Conservation (phyloP, 1,140 invertebrate genomes). For the Diorhabda carinulata region DNA sequence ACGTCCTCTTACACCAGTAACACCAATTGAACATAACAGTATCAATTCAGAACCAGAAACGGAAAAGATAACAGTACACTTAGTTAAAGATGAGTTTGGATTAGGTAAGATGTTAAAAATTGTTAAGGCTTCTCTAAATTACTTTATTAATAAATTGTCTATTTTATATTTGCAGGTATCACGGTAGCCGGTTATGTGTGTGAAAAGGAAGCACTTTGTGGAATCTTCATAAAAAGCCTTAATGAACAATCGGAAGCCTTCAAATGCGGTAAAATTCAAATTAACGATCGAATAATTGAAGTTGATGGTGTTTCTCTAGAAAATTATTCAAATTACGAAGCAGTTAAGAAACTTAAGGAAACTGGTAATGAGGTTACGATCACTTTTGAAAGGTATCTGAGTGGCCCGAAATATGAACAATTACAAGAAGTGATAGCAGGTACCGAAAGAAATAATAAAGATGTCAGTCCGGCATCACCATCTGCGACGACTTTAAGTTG, state of each 20-base stretch:
- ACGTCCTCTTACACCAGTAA: constrained; percentile 25
- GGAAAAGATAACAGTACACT: constrained; percentile 58
- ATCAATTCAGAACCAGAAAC: constrained; percentile 40
- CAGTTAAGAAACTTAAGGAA: constrained; percentile 78
- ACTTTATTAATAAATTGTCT: not conserved
- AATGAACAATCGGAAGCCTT: constrained; percentile 88
- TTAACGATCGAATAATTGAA: constrained; percentile 90
- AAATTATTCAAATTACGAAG: constrained; percentile 85
- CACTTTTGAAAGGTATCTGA: constrained; percentile 78
- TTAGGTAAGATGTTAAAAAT: constrained; percentile 48
- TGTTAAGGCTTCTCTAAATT: too few relatives aligned
- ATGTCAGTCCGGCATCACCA: constrained; percentile 62
- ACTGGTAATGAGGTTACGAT: constrained; percentile 78
- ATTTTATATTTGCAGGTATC: constrained; percentile 11
- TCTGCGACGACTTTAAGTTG: constrained; percentile 72
- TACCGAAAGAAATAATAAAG: constrained; percentile 56
- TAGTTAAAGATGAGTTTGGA: constrained; percentile 64
- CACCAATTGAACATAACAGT: constrained; percentile 39
- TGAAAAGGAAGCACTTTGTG: constrained; percentile 82
- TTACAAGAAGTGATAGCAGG: constrained; percentile 76
- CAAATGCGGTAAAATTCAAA: constrained; percentile 77
- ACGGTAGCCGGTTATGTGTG: constrained; percentile 67
- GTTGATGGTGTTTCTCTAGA: constrained; percentile 77
- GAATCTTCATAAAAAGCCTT: constrained; percentile 94
- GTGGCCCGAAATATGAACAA: constrained; percentile 86